Conservation (phyloP, 2,113 vertebrate species). For the Phalacrocorax aristotelis region DNA sequence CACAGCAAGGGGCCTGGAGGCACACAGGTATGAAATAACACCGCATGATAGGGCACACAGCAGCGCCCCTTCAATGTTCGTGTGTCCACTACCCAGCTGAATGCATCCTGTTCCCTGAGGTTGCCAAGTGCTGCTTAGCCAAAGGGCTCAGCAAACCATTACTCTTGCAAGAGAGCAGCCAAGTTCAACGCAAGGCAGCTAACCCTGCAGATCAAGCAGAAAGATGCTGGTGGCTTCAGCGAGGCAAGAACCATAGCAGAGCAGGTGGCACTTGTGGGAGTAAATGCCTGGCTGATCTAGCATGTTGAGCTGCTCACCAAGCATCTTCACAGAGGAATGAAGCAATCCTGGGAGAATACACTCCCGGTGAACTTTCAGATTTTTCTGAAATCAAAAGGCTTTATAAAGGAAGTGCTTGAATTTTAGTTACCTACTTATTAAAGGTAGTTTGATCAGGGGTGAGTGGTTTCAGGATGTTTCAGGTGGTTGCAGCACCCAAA, state of each 20-base stretch:
- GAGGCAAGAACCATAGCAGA: background rate
- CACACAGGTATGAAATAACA: fast-evolving
- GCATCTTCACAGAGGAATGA: fast-evolving
- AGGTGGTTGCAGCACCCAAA: background rate
- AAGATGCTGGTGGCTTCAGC: background rate
- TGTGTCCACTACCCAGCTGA: background rate
- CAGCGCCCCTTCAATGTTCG: fast-evolving
- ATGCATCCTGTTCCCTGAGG: fast-evolving
- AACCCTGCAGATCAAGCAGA: background rate
- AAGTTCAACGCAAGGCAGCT: background rate
- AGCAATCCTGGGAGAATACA: background rate
- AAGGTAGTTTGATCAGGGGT: background rate
- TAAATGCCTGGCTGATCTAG: background rate
- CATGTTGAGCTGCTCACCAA: fast-evolving
- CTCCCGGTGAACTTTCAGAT: fast-evolving
- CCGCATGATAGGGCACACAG: fast-evolving
- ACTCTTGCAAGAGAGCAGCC: background rate
- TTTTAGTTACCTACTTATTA: background rate
- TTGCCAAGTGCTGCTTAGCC: background rate
- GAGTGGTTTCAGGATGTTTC: background rate
- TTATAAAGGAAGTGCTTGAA: background rate
- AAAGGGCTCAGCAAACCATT: background rate
- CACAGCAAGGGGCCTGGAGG: fast-evolving
- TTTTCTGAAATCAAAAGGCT: background rate
- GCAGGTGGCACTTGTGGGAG: background rate